Base-by-base conservation (phyloP, 1,140 invertebrate genomes). In the Ylistrum balloti region DNA sequence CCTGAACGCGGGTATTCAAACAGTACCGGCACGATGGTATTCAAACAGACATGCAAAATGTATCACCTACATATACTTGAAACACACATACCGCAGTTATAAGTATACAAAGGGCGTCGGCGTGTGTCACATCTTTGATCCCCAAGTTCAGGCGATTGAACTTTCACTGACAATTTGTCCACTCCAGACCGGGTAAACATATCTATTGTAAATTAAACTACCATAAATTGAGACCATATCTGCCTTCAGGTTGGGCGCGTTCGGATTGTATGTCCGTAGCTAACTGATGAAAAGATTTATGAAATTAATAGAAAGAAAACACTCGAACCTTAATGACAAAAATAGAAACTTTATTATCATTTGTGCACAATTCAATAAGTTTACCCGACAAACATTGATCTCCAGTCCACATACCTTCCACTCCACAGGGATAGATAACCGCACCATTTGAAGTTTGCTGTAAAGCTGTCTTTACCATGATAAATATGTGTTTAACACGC, bases 241-340 rank as follows among this genome's bases (percentile, higher is more conserved):
- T 74, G 56, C 28, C n/a, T 74, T 74, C 56, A 74, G 56, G 56
- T 74, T 74, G 56, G 56, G 56, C 56, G 56, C 56, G 56, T 74
- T 74, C 56, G 22, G 22, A 28, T 74, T 74, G 56, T 28, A n/a
- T 74, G 56, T n/a, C 56, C 56, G 56, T 74, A 28, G 56, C 56
- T 28, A 28, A 74, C 56, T 74, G 56, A 74, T 74, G 56, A 28
- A 74, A 74, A 28, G 56, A 74, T 74, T 74, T 74, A 74, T 74
- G 56, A 74, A 74, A 74, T 74, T 74, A 74, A 74, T 28, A 74
- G 56, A 74, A 74, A 74, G 56, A 74, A 74, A 74, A 74, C 56
- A 74, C 56, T 74, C n/a, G 56, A 74, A 74, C 22, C 56, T 74
- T 74, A 74, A n/a, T 74, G 56, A 74, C 56, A n/a, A 74, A 74